Evolutionary conservation across 2,888 invertebrate genomes (phyloP).

Genomic region (Cephus rjabovi): DNA sequence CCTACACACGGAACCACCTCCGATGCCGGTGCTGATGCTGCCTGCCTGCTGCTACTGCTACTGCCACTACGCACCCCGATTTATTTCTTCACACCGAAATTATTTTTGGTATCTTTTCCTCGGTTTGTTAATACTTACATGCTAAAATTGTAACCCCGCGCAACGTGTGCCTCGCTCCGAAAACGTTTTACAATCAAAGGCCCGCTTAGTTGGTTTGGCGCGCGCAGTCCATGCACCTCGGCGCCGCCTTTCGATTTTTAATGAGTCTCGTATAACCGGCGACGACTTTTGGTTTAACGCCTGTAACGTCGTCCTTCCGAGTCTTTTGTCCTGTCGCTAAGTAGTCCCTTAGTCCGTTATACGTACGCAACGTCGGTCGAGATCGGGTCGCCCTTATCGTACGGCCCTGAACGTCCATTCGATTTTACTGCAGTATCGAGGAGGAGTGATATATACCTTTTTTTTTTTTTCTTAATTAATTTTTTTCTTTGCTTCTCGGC

Average conservation of each 20-base stretch:
- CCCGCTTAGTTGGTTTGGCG: constrained; percentile 44
- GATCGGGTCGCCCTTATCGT: too few relatives aligned
- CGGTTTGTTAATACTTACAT: constrained; percentile 58
- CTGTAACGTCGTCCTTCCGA: too few relatives aligned
- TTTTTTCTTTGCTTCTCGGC: too few relatives aligned
- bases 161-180: constrained; percentile 30
- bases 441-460: too few relatives aligned
- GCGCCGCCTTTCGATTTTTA: constrained; percentile 3
- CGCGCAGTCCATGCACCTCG: constrained; percentile 37
- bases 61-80: constrained; percentile 45
- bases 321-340: too few relatives aligned
- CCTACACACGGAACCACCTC: constrained; percentile 12
- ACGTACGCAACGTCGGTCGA: too few relatives aligned
- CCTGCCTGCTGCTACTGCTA: constrained; percentile 21
- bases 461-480: too few relatives aligned
- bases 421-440: too few relatives aligned
- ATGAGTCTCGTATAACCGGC: too few relatives aligned
- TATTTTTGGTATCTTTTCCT: constrained; percentile 66
- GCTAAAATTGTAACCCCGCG: constrained; percentile 41
- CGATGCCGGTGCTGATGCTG: constrained; percentile 17
- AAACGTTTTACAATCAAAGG: constrained; percentile 42
- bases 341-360: too few relatives aligned
- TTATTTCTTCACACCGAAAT: constrained; percentile 63
- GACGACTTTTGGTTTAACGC: too few relatives aligned
- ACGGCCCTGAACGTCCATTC: too few relatives aligned